These are phyloP conservation scores for Mesocricetus auratus DNA, from an alignment of 2,113 vertebrate genomes.

Conservation along the genomic window DNA sequence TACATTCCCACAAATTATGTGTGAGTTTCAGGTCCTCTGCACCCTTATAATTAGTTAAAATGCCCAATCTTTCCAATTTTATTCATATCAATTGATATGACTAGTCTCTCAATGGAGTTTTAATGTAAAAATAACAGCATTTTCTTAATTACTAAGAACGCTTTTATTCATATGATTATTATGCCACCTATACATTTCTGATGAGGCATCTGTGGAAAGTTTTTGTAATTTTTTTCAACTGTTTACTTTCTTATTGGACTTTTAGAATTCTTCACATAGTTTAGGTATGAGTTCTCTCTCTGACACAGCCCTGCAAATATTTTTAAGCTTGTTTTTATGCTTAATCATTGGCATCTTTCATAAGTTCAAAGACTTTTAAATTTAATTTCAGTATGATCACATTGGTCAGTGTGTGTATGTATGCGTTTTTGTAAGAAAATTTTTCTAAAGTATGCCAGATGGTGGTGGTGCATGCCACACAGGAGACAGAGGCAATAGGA, in stretches of 20 bases:
- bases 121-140: background rate
- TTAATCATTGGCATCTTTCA: background rate
- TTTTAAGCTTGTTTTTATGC: background rate
- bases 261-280: background rate
- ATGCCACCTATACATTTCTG: background rate
- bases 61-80: background rate
- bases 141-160: background rate
- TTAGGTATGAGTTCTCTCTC: background rate
- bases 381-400: background rate
- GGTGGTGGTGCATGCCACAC: accelerated
- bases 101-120: background rate
- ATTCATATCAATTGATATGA: background rate
- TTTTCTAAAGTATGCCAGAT: background rate
- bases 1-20: background rate
- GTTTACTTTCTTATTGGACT: slow-evolving; percentile 12
- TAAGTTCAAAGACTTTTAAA: background rate
- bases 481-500: background rate
- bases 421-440: background rate
- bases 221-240: background rate
- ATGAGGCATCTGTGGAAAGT: background rate
- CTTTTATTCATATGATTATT: background rate
- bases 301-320: background rate
- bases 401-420: background rate
- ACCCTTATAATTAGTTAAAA: background rate
- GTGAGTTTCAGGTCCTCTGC: background rate